Evolutionary conservation across 2,888 invertebrate species (phyloP), one percentile per base, ranked within the genome.

Genomic region (Chymomyza procnemis): DNA sequence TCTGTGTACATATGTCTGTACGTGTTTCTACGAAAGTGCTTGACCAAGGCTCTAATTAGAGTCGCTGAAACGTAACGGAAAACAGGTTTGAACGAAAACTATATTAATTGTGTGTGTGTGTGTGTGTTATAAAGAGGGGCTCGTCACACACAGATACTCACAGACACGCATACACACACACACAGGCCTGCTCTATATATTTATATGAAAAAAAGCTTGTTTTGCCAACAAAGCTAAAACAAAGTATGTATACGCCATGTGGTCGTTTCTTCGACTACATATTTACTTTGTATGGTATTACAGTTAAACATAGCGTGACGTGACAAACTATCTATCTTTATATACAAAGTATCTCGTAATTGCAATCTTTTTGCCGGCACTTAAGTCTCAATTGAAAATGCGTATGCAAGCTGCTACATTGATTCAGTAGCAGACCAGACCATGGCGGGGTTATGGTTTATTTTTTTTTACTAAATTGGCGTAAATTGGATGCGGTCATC

Each of bases 401-500:
- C 34, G 34, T 41, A 41, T 41, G 34, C 34, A 41, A 41, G 34
- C 12, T 12, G 34, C 34, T 41, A 41, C 34, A 41, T 41, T 41
- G 9, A 41, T 41, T 41, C 34, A 41, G 34, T 41, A 12, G 12
- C 2, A 41, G 9, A 12, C 12, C 34, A 41, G 12, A 12, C 34
- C 12, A 12, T 3, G 34, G 9, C 34, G 34, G 34, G 34, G 34
- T 41, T 41, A 41, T 12, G 34, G 34, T 9, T 41, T 41, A 41
- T 12, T 9, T 9, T 9, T 41, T 12, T 41, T 19, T 47, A 58
- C 52, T 68, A 61, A 80, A 82, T 82, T 79, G 71, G 59, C 61
- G 62, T 66, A 78, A 80, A 85, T 82, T 82, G 80, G 69, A 58
- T 74, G 58, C 63, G 63, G 47, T 74, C 69, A 70, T 71, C 70